A percentile compares a stretch with the other conserved stretches of the same genome.
These are phyloP conservation scores for Cacoxenus indagator DNA, from an alignment of 2,888 invertebrate genomes.

Conservation along the genomic window DNA sequence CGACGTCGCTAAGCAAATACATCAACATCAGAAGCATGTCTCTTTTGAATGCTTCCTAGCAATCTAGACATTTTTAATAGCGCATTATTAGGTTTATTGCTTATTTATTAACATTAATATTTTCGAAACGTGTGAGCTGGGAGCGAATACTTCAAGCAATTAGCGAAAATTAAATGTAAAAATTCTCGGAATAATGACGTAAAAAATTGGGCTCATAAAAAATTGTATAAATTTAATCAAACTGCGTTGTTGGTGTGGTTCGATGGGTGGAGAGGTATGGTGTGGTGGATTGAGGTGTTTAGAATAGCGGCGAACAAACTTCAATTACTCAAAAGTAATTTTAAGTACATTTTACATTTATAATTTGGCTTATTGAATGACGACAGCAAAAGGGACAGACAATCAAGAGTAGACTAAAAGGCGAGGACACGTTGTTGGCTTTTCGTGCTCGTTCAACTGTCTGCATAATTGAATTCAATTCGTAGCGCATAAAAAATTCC, in stretches of 20 bases:
- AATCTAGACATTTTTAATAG: neutral
- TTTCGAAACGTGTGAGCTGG: neutral
- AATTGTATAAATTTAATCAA: neutral
- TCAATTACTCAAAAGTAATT: slow-evolving; percentile 14
- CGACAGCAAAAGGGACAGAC: neutral
- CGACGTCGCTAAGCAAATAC: neutral
- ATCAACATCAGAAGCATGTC: neutral
- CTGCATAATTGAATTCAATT: slow-evolving; percentile 14
- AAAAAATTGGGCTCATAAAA: neutral
- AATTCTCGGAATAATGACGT: neutral
- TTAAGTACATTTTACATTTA: slow-evolving; percentile 12
- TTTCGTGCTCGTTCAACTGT: neutral
- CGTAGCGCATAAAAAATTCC: neutral
- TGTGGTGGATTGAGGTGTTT: neutral
- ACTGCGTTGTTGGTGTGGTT: neutral
- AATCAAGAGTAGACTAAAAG: neutral
- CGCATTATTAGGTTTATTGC: neutral
- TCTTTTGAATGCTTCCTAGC: neutral
- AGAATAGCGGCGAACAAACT: neutral
- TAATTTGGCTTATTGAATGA: neutral
- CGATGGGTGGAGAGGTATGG: too few relatives aligned
- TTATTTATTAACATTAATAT: slow-evolving; percentile 3
- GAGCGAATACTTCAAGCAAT: neutral
- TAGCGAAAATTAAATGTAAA: neutral
- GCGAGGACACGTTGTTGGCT: neutral